Evolutionary conservation across 2,888 invertebrate species (phyloP).

Genomic region (Polymixis flavicincta): DNA sequence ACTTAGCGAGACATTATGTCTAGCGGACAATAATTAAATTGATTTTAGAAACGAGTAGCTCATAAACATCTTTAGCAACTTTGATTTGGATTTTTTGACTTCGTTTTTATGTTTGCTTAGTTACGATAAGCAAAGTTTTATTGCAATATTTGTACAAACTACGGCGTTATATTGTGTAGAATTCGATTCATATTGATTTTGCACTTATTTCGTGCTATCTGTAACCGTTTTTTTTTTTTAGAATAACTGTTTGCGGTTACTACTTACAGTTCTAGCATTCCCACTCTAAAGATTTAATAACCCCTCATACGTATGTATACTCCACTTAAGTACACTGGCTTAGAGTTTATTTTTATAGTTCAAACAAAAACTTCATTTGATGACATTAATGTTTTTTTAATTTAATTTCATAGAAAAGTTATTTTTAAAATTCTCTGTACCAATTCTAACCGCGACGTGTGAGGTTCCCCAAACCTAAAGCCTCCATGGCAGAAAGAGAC

Average conservation of each 20-base stretch:
- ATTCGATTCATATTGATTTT: conserved; percentile 34
- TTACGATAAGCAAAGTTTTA: not conserved
- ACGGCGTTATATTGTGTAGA: conserved; percentile 13
- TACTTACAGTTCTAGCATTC: not conserved
- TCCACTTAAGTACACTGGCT: not conserved
- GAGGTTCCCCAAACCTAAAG: conserved; percentile 65
- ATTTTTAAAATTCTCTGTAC: conserved; percentile 39
- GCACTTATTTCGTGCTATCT: conserved; percentile 21
- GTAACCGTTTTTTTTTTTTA: not conserved
- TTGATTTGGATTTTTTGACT: not conserved
- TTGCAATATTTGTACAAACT: conserved; percentile 21
- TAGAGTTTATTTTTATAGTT: not conserved
- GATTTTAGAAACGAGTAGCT: conserved; percentile 26
- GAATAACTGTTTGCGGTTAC: conserved; percentile 4
- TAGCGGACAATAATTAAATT: conserved; percentile 35
- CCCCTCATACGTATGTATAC: too few species aligned
- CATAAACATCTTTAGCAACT: not conserved
- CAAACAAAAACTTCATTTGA: not conserved
- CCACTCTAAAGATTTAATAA: not conserved
- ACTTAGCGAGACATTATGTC: conserved; percentile 47
- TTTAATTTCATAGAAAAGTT: conserved; percentile 9
- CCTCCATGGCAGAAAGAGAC: conserved; percentile 64
- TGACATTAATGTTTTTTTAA: not conserved
- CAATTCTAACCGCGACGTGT: conserved; percentile 63
- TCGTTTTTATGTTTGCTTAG: not conserved